Percentiles rank a stretch among this genome's conserved stretches.
phyloP scores from a whole-genome alignment of 2,113 vertebrate species.

The Toxotes chatareus region DNA sequence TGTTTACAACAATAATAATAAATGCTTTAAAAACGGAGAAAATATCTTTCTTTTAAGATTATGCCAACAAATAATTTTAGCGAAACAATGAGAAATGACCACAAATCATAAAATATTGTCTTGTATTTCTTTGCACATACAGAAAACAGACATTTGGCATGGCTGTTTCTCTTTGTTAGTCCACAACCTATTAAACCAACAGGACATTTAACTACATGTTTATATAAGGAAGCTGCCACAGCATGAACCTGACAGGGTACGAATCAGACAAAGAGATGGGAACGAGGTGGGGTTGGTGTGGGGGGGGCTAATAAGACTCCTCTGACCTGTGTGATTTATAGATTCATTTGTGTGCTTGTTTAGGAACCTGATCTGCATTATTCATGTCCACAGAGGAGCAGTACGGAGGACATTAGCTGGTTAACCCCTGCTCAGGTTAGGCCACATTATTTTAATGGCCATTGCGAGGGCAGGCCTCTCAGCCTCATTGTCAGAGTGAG shows the following conservation, averaged over 20 bases:
- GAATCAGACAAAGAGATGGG: slow-evolving; percentile 54
- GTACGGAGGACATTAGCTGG: slow-evolving; percentile 79
- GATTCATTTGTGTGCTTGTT: slow-evolving; percentile 84
- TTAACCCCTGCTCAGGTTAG: slow-evolving; percentile 83
- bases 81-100: background rate
- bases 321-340: slow-evolving; percentile 80
- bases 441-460: slow-evolving; percentile 83
- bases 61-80: background rate
- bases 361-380: slow-evolving; percentile 83
- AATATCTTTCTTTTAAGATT: slow-evolving; percentile 29
- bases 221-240: slow-evolving; percentile 69
- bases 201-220: slow-evolving; percentile 73
- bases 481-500: slow-evolving; percentile 35
- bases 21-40: slow-evolving; percentile 43
- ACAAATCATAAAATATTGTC: background rate
- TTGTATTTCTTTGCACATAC: background rate
- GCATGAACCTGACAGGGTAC: slow-evolving; percentile 63
- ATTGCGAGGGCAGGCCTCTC: slow-evolving; percentile 63
- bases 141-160: background rate
- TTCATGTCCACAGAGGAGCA: slow-evolving; percentile 79
- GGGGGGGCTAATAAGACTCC: slow-evolving; percentile 74
- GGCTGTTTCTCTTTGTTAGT: slow-evolving; percentile 34
- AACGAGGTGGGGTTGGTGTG: slow-evolving; percentile 7
- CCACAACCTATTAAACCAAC: slow-evolving; percentile 62
- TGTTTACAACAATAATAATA: slow-evolving; percentile 46